phyloP scores from a whole-genome alignment of 2,888 invertebrate species.

The Drosophila nigricruria region DNA sequence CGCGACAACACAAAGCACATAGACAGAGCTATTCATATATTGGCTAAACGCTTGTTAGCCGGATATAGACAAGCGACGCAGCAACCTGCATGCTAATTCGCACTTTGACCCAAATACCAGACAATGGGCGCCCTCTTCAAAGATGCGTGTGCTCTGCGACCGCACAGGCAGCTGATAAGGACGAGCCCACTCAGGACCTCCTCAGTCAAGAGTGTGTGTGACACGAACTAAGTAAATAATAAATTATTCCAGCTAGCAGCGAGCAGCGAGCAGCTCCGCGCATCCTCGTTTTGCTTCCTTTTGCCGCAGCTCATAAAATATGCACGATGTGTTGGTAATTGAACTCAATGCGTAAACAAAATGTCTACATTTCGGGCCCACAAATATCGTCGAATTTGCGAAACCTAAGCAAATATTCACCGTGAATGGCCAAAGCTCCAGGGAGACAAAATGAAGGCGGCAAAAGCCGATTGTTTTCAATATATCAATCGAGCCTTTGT shows the following conservation, averaged over 20 bases:
- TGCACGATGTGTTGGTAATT: conserved; percentile 71
- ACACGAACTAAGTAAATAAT: conserved; percentile 54
- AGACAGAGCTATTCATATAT: conserved; percentile 1
- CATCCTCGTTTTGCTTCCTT: background rate
- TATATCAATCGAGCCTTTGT: conserved; percentile 16
- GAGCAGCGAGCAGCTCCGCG: background rate
- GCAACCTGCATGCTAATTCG: conserved; percentile 68
- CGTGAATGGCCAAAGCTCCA: conserved; percentile 10
- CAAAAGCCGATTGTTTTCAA: conserved; percentile 1
- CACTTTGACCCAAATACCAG: conserved; percentile 70
- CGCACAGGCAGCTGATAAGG: background rate
- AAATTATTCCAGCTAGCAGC: conserved; percentile 37
- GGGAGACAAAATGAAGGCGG: conserved; percentile 3
- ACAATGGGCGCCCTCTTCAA: conserved; percentile 14
- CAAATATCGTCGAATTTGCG: conserved; percentile 17
- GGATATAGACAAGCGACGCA: background rate
- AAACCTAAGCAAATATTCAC: conserved; percentile 12
- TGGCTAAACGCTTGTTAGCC: conserved; percentile 9
- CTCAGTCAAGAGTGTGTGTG: conserved; percentile 31
- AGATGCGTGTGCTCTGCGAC: background rate
- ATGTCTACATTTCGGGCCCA: conserved; percentile 52
- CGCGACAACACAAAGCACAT: conserved; percentile 17
- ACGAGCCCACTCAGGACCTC: conserved; percentile 27
- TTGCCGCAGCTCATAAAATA: conserved; percentile 58
- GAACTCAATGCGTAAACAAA: conserved; percentile 68